Percentiles rank a stretch among this genome's conserved stretches.
These are phyloP conservation scores for Ylistrum balloti DNA, from an alignment of 1,140 invertebrate genomes.

Conservation along the genomic window DNA sequence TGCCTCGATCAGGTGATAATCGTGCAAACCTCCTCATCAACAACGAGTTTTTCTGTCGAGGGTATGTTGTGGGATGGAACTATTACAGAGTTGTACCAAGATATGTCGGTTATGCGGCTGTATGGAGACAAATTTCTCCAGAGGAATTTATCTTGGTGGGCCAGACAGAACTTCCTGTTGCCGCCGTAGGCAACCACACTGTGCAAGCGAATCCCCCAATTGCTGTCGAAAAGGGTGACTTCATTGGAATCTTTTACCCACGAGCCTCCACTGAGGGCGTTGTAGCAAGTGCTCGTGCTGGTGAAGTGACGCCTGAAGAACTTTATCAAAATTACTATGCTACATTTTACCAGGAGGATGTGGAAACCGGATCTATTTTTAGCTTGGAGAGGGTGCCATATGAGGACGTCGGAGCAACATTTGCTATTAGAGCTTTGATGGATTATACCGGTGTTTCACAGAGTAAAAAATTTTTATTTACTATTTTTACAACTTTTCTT, in stretches of 20 bases:
- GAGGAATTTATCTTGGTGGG: slow-evolving; percentile 68
- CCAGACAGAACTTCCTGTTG: slow-evolving; percentile 70
- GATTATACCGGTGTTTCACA: slow-evolving; percentile 65
- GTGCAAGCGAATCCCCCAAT: slow-evolving; percentile 66
- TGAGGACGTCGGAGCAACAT: slow-evolving; percentile 68
- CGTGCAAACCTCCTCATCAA: slow-evolving; percentile 76
- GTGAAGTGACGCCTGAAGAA: slow-evolving; percentile 65
- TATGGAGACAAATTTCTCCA: slow-evolving; percentile 73
- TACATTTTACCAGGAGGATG: slow-evolving; percentile 70
- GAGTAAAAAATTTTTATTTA: slow-evolving; percentile 47
- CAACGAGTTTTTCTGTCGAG: slow-evolving; percentile 77
- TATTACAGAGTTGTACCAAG: slow-evolving; percentile 74
- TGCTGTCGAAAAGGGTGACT: slow-evolving; percentile 73
- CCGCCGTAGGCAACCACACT: slow-evolving; percentile 66
- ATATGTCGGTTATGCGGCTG: slow-evolving; percentile 63
- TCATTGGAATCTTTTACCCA: slow-evolving; percentile 77
- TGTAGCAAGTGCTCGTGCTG: slow-evolving; percentile 72
- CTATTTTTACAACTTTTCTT: too few relatives aligned
- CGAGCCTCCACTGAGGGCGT: slow-evolving; percentile 66
- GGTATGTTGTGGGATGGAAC: slow-evolving; percentile 72
- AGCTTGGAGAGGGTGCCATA: slow-evolving; percentile 61
- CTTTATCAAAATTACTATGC: slow-evolving; percentile 75
- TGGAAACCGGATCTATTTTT: slow-evolving; percentile 60
- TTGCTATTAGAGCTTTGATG: slow-evolving; percentile 76
- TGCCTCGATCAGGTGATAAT: slow-evolving; percentile 73